phyloP scores from a whole-genome alignment of 2,113 vertebrate species.

The Phyllostomus hastatus region DNA sequence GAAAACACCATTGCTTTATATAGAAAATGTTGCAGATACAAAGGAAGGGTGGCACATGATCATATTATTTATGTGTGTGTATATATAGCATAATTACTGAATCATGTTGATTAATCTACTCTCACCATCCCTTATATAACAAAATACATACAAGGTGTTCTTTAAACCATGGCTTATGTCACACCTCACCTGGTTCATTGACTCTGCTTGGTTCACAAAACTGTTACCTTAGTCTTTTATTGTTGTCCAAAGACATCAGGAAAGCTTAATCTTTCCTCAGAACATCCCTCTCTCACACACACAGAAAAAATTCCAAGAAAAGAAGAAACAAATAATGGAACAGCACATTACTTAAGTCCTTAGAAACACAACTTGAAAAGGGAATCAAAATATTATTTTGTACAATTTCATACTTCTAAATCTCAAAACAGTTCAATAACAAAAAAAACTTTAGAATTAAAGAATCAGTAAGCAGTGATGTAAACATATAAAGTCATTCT shows the following conservation, averaged over 20 bases:
- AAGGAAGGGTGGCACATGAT: not conserved
- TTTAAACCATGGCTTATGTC: not conserved
- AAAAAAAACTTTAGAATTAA: not conserved
- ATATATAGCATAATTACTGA: not conserved
- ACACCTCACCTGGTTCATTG: not conserved
- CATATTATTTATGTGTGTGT: not conserved
- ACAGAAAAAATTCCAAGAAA: not conserved
- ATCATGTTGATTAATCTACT: not conserved
- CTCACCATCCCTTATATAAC: not conserved
- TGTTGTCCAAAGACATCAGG: slow-evolving; percentile 1
- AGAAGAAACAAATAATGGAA: slow-evolving; percentile 11
- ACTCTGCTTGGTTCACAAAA: not conserved
- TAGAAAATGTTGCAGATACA: not conserved
- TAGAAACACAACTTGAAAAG: not conserved
- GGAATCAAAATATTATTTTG: not conserved
- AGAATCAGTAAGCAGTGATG: not conserved
- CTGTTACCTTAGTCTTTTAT: not conserved
- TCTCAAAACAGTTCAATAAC: not conserved
- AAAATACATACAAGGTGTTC: not conserved
- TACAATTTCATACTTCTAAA: not conserved
- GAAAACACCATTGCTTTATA: not conserved
- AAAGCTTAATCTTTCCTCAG: not conserved
- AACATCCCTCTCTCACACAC: not conserved
- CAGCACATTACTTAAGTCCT: not conserved
- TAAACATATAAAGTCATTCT: not conserved